A percentile compares a stretch with the other conserved stretches of the same genome.
phyloP scores from a whole-genome alignment of 2,888 invertebrate genomes.

The Euzophera pinguis region DNA sequence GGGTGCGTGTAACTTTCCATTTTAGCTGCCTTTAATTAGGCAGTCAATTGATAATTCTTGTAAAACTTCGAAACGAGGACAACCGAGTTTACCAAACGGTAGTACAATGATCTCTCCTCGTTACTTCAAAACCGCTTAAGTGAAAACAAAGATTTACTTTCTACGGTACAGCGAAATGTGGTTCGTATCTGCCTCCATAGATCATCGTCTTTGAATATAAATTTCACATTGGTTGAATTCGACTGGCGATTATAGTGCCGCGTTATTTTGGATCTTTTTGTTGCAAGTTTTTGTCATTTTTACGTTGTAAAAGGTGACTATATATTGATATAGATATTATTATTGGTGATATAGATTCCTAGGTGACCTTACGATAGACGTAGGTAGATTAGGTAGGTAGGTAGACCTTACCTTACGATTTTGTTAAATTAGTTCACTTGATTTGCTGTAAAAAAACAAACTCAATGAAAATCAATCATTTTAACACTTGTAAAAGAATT shows the following conservation, averaged over 20 bases:
- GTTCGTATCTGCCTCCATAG: slow-evolving; percentile 33
- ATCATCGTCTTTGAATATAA: not conserved
- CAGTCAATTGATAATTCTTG: slow-evolving; percentile 30
- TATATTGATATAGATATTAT: too few species aligned
- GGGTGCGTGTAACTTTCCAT: slow-evolving; percentile 25
- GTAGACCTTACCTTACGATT: too few species aligned
- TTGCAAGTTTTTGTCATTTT: too few species aligned
- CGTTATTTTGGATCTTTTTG: too few species aligned
- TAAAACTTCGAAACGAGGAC: slow-evolving; percentile 42
- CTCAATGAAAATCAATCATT: too few species aligned
- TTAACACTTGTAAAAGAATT: too few species aligned
- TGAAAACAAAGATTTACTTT: slow-evolving; percentile 75
- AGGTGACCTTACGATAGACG: too few species aligned
- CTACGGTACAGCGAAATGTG: slow-evolving; percentile 65
- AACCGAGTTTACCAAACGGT: slow-evolving; percentile 57
- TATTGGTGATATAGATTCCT: too few species aligned
- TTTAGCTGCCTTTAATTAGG: slow-evolving; percentile 32
- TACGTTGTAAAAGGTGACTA: too few species aligned
- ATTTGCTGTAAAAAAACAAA: too few species aligned
- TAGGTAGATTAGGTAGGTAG: too few species aligned
- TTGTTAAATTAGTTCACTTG: too few species aligned
- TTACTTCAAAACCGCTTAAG: slow-evolving; percentile 61
- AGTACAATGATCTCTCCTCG: slow-evolving; percentile 66
- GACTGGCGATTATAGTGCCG: not conserved
- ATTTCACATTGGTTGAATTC: not conserved